phyloP scores from a whole-genome alignment of 2,888 invertebrate genomes.

The Thalpophila matura region DNA sequence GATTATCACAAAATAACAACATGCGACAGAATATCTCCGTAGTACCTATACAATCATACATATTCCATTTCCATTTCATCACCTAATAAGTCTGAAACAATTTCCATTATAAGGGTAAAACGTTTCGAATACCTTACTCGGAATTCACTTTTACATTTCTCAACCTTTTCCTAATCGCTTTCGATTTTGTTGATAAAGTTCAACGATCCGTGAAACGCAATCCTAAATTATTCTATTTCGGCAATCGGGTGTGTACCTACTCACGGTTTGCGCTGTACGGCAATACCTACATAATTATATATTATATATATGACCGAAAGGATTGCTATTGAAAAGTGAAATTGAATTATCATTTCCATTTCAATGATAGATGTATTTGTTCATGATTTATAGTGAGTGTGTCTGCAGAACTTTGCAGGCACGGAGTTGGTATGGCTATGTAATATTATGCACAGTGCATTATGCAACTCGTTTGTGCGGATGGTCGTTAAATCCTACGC shows the following conservation, averaged over 20 bases:
- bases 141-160: slow-evolving; percentile 53
- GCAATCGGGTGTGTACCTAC: slow-evolving; percentile 42
- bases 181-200: slow-evolving; percentile 56
- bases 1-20: too few relatives aligned
- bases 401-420: slow-evolving; percentile 28
- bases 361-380: slow-evolving; percentile 37
- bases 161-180: slow-evolving; percentile 59
- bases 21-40: too few relatives aligned
- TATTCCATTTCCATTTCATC: neutral
- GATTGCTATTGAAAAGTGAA: slow-evolving; percentile 52
- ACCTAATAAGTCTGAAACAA: slow-evolving; percentile 20
- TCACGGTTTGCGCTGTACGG: slow-evolving; percentile 37
- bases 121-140: slow-evolving; percentile 15
- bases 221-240: slow-evolving; percentile 53
- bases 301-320: slow-evolving; percentile 24
- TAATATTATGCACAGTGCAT: slow-evolving; percentile 48
- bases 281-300: slow-evolving; percentile 43
- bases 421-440: slow-evolving; percentile 9
- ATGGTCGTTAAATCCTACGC: slow-evolving; percentile 68
- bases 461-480: slow-evolving; percentile 56
- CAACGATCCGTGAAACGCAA: slow-evolving; percentile 57
- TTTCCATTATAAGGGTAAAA: slow-evolving; percentile 40
- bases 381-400: slow-evolving; percentile 40
- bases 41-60: neutral
- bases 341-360: slow-evolving; percentile 45